Conservation (phyloP, 2,113 vertebrate genomes). For the Machaerirhynchus nigripectus region DNA sequence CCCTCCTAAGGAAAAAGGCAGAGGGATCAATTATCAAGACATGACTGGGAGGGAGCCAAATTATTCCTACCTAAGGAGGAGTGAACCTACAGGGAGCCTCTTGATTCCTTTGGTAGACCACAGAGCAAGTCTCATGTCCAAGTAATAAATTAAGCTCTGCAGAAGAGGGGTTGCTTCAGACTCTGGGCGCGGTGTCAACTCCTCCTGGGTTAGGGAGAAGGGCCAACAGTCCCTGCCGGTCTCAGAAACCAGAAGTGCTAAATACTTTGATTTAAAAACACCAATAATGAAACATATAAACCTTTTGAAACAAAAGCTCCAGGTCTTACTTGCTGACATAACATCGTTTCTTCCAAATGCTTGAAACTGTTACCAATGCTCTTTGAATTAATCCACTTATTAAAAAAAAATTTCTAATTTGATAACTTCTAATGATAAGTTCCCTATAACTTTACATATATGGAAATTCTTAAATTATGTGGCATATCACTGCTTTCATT, state of each 20-base stretch:
- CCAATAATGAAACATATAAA: not conserved
- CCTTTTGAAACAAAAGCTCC: not conserved
- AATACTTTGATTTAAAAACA: not conserved
- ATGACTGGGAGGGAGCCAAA: not conserved
- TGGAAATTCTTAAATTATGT: not conserved
- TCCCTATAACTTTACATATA: not conserved
- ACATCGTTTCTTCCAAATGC: not conserved
- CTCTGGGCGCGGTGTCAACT: slow-evolving; percentile 37
- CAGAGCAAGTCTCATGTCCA: not conserved
- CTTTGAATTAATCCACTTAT: not conserved
- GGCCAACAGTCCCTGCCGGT: not conserved
- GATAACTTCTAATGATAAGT: not conserved
- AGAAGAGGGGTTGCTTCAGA: slow-evolving; percentile 9
- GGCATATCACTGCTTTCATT: not conserved
- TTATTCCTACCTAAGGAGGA: slow-evolving; percentile 20
- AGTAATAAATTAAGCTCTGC: slow-evolving; percentile 19
- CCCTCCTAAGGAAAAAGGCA: not conserved
- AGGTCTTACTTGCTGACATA: not conserved
- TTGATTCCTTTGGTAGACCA: not conserved
- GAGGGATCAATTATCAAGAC: not conserved
- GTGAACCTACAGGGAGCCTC: slow-evolving; percentile 26
- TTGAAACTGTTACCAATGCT: not conserved
- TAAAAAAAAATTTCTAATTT: not conserved
- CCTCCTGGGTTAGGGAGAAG: slow-evolving; percentile 4
- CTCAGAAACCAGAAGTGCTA: slow-evolving; percentile 1